Percentiles rank a stretch among this genome's conserved stretches.
Conservation (phyloP, 2,113 vertebrate species). For the Etheostoma spectabile region DNA sequence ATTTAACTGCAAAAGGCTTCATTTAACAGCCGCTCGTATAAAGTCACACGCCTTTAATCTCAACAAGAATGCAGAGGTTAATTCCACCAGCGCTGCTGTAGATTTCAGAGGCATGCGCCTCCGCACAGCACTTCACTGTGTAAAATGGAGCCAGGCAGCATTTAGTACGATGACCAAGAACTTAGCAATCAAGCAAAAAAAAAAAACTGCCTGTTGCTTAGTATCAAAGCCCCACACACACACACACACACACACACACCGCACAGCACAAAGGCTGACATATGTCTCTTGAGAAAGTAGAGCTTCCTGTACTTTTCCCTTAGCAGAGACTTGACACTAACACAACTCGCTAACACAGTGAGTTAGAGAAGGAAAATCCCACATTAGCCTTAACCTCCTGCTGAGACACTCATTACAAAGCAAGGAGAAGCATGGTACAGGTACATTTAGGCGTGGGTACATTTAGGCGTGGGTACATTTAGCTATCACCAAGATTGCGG, state of each 20-base stretch:
- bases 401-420: slow-evolving; percentile 27
- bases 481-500: slow-evolving; percentile 25
- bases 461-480: slow-evolving; percentile 32
- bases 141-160: slow-evolving; percentile 67
- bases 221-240: slow-evolving; percentile 64
- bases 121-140: slow-evolving; percentile 67
- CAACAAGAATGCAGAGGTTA: slow-evolving; percentile 66
- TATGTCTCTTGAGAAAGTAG: slow-evolving; percentile 30
- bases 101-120: slow-evolving; percentile 63
- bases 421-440: slow-evolving; percentile 15
- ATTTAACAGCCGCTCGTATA: slow-evolving; percentile 41
- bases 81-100: slow-evolving; percentile 49
- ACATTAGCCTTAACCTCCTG: slow-evolving; percentile 55
- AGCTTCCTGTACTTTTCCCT: slow-evolving; percentile 45
- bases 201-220: slow-evolving; percentile 70
- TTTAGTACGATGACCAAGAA: slow-evolving; percentile 72
- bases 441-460: slow-evolving; percentile 3
- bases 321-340: slow-evolving; percentile 39
- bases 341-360: slow-evolving; percentile 1
- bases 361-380: slow-evolving; percentile 37
- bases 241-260: no score
- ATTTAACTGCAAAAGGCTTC: slow-evolving; percentile 35
- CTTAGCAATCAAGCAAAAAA: slow-evolving; percentile 75
- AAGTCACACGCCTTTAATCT: slow-evolving; percentile 48
- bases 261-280: slow-evolving; percentile 48